Conservation (phyloP, 1,140 invertebrate genomes). For the Muscidifurax raptorellus region DNA sequence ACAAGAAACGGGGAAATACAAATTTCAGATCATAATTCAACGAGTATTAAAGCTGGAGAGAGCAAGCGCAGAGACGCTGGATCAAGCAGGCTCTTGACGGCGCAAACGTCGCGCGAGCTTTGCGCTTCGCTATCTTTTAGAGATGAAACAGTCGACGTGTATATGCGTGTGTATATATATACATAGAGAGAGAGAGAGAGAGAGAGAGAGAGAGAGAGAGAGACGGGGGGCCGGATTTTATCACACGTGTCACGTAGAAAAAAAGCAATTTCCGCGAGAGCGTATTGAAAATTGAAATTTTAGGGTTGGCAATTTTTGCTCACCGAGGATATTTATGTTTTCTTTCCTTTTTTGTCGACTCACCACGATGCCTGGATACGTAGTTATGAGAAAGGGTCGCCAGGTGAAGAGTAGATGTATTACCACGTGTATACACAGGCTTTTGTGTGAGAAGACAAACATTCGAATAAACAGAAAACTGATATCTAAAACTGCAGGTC, state of each 20-base stretch:
- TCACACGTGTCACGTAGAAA: conserved; percentile 12
- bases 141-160: neutral
- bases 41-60: neutral
- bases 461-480: no score
- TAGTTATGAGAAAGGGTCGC: no score
- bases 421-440: no score
- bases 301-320: neutral
- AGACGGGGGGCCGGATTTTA: neutral
- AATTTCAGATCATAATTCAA: conserved; percentile 28
- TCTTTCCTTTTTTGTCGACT: neutral
- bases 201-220: no score
- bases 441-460: no score
- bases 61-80: neutral
- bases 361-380: neutral
- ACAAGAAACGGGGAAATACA: conserved; percentile 9
- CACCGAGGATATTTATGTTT: neutral
- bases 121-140: neutral
- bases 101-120: neutral
- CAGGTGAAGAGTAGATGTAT: no score
- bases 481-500: no score
- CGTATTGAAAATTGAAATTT: conserved; percentile 13
- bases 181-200: no score
- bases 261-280: conserved; percentile 7
- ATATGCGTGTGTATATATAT: no score
- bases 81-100: neutral